Conservation (phyloP, 2,797 vertebrate genomes). For the Gastrophryne carolinensis region DNA sequence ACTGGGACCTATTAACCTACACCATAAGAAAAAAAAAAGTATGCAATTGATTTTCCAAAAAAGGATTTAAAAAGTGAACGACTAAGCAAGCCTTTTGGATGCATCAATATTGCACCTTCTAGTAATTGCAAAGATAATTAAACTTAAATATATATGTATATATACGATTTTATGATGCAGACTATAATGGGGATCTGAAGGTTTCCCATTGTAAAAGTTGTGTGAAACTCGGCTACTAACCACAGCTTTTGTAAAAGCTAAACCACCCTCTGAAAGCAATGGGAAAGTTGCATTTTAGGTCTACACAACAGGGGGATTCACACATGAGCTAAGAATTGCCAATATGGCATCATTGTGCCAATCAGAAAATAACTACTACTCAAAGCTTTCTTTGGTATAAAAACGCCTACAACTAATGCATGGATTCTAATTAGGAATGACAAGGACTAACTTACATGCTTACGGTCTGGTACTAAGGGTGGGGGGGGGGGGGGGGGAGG, state of each 20-base stretch:
- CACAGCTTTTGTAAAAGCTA: background rate
- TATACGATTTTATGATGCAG: no score
- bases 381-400: slow-evolving; percentile 81
- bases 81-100: background rate
- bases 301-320: no score
- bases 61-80: background rate
- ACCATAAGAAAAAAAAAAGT: background rate
- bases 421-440: slow-evolving; percentile 66
- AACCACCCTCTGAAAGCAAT: no score
- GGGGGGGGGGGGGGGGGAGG: slow-evolving; percentile 54
- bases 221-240: no score
- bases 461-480: slow-evolving; percentile 54
- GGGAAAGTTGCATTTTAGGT: no score
- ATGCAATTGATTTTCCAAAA: background rate
- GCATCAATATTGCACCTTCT: background rate
- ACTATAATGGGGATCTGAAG: no score
- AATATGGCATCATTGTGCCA: slow-evolving; percentile 57
- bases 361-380: slow-evolving; percentile 51
- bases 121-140: background rate
- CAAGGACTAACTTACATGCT: slow-evolving; percentile 63
- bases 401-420: slow-evolving; percentile 68
- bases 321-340: no score
- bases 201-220: no score
- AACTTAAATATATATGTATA: no score
- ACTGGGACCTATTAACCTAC: no score